Base-by-base conservation (phyloP, 2,113 vertebrate genomes). In the Psilopsiagon aurifrons region DNA sequence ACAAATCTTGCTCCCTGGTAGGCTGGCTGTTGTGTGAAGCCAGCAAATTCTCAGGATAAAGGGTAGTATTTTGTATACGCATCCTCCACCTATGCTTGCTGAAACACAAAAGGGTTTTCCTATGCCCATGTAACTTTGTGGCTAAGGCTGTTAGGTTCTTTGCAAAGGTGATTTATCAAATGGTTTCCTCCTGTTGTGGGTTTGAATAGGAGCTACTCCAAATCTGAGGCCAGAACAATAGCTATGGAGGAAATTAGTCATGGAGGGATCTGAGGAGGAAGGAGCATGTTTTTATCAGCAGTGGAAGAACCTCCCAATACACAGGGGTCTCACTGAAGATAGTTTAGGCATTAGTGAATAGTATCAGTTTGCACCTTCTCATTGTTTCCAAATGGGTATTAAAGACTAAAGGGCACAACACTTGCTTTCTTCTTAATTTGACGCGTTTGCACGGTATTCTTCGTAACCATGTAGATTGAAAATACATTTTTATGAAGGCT, bases 201-300 rank as follows among this genome's bases (percentile, higher is more conserved):
- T 92, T 94, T 94, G 74, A 95, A 91, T 54, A 95, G 94, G 70
- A 95, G n/a, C 52, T 85, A 22, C 67, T 96, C 63, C 84, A 94
- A 83, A 92, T 96, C 60, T 85, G 75, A 93, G 79, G 62, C 78
- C 41, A 95, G 93, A 97, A 97, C 96, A 97, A 97, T 96, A 90
- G 93, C 41, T 35, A 1, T 44, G 57, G 93, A 96, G 94, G 96
- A 96, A 96, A 92, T 96, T 95, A 96, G 84, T 97, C 94, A 95
- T 90, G 93, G 78, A 90, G 46, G n/a, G 52, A 54, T 82, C 90
- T 91, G 76, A 89, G 78, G 88, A 94, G 92, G 96, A 96, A 96
- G 88, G 67, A 91, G 86, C 43, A 6, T 92, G 84, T 94, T 96
- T 94, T 96, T 93, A 96, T 88, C 95, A 92, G 88, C 5, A 1